Evolutionary conservation across 1,140 invertebrate genomes (phyloP).

Genomic region (Potamilus streckersoni): DNA sequence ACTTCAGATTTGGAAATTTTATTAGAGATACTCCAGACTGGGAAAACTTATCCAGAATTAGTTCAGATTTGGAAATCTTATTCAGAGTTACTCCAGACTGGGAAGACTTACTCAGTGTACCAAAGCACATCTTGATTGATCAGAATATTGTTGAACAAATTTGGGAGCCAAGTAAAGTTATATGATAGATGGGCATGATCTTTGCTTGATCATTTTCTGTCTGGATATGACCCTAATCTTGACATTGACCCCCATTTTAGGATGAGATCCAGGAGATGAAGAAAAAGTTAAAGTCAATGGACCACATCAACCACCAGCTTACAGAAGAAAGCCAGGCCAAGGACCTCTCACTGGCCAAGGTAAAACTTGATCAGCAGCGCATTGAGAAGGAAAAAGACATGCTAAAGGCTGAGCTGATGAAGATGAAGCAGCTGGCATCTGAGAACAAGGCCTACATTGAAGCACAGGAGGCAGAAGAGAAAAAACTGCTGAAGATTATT

Average conservation of each 20-base stretch:
- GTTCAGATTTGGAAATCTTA: no score
- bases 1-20: no score
- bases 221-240: neutral
- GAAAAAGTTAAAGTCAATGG: constrained; percentile 74
- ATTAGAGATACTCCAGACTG: no score
- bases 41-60: no score
- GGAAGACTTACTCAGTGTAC: no score
- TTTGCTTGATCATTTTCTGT: no score
- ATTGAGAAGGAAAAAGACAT: constrained; percentile 79
- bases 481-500: constrained; percentile 67
- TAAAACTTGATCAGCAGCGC: constrained; percentile 74
- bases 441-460: constrained; percentile 72
- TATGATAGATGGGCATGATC: no score
- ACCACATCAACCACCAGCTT: constrained; percentile 76
- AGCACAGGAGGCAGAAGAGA: constrained; percentile 72
- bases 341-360: constrained; percentile 75
- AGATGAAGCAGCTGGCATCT: constrained; percentile 62
- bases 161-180: no score
- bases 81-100: no score
- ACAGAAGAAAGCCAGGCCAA: constrained; percentile 78
- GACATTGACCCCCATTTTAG: constrained; percentile 35
- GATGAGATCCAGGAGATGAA: constrained; percentile 76
- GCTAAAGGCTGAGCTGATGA: constrained; percentile 66
- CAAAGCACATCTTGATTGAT: no score
- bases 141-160: no score